phyloP scores from a whole-genome alignment of 1,140 invertebrate species.

The Lepidotrigona ventralis region DNA sequence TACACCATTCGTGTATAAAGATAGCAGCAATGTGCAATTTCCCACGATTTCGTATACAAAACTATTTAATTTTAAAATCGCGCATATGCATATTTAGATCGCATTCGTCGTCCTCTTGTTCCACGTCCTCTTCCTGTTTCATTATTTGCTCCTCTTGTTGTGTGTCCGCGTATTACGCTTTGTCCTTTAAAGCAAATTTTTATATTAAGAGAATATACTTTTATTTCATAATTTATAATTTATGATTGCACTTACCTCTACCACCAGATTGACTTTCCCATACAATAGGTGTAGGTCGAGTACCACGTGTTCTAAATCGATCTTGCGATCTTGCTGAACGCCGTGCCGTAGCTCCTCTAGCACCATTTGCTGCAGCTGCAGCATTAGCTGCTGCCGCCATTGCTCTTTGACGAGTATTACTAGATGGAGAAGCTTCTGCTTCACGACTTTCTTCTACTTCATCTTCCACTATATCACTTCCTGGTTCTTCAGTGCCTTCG shows the following conservation, averaged over 20 bases:
- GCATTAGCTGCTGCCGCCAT: conserved; percentile 58
- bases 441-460: conserved; percentile 82
- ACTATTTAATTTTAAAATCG: conserved; percentile 39
- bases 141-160: conserved; percentile 56
- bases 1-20: conserved; percentile 12
- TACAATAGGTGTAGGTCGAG: conserved; percentile 77
- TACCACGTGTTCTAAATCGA: conserved; percentile 65
- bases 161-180: conserved; percentile 55
- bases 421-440: conserved; percentile 82
- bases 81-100: conserved; percentile 62
- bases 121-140: conserved; percentile 68
- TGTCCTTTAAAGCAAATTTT: conserved; percentile 55
- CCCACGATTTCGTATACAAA: conserved; percentile 1
- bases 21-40: not conserved
- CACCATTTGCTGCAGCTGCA: conserved; percentile 43
- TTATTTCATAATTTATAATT: not conserved
- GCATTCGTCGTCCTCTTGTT: conserved; percentile 66
- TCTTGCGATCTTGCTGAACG: conserved; percentile 58
- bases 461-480: conserved; percentile 80
- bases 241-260: conserved; percentile 53
- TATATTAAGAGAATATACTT: not conserved
- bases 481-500: conserved; percentile 68
- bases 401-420: conserved; percentile 71
- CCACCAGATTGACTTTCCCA: conserved; percentile 70
- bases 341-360: conserved; percentile 52